These are phyloP conservation scores for Noctua fimbriata DNA, from an alignment of 2,888 invertebrate species.

Conservation along the genomic window DNA sequence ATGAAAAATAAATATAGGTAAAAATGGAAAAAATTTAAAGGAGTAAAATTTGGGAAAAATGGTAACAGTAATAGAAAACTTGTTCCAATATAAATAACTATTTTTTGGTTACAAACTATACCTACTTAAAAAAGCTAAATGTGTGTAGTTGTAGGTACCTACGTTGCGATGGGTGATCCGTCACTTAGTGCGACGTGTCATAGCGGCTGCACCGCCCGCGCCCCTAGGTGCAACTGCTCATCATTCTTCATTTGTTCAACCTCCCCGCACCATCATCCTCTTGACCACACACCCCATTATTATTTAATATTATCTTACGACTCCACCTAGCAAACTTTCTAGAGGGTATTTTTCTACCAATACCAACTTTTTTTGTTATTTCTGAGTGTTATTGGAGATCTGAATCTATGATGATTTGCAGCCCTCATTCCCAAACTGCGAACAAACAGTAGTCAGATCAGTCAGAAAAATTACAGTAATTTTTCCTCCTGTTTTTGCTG, in stretches of 20 bases:
- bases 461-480: slow-evolving; percentile 82
- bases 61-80: background rate
- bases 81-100: slow-evolving; percentile 5
- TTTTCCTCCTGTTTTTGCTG: slow-evolving; percentile 82
- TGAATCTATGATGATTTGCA: background rate
- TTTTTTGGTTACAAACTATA: background rate
- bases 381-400: background rate
- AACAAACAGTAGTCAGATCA: slow-evolving; percentile 69
- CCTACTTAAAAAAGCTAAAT: slow-evolving; percentile 11
- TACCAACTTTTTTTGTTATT: background rate
- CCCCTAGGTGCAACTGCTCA: slow-evolving; percentile 80
- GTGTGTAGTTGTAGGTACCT: slow-evolving; percentile 4
- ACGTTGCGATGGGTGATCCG: slow-evolving; percentile 77
- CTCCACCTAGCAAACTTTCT: slow-evolving; percentile 11
- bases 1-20: background rate
- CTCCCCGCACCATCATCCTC: slow-evolving; percentile 77
- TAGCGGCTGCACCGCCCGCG: slow-evolving; percentile 73
- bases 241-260: slow-evolving; percentile 88
- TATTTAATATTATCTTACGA: slow-evolving; percentile 59
- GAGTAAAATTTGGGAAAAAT: background rate
- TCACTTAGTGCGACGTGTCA: slow-evolving; percentile 87
- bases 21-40: background rate
- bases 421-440: slow-evolving; percentile 16
- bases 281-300: slow-evolving; percentile 74
- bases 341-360: slow-evolving; percentile 20